Evolutionary conservation across 2,888 invertebrate species (phyloP).

Genomic region (Stenolophus ochropezus): DNA sequence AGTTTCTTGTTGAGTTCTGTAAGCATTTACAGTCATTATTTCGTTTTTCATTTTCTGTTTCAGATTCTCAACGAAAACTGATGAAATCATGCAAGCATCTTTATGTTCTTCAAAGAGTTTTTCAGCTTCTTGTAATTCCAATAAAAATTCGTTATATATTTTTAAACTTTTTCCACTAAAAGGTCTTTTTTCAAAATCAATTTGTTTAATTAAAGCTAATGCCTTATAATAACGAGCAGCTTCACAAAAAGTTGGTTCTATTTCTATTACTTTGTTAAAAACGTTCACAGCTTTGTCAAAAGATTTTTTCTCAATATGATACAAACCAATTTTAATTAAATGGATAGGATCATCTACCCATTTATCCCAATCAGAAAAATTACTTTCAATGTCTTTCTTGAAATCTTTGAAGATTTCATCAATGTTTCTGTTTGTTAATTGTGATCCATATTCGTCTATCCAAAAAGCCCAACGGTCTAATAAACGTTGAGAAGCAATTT

Average conservation of each 20-base stretch:
- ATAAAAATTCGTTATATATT: slow-evolving; percentile 2
- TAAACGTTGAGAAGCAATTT: slow-evolving; percentile 62
- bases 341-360: slow-evolving; percentile 61
- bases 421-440: slow-evolving; percentile 18
- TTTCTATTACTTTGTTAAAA: slow-evolving; percentile 65
- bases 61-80: slow-evolving; percentile 61
- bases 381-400: neutral
- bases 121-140: slow-evolving; percentile 60
- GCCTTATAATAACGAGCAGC: slow-evolving; percentile 67
- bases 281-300: slow-evolving; percentile 63
- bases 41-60: slow-evolving; percentile 61
- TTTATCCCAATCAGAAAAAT: slow-evolving; percentile 12
- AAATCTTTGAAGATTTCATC: slow-evolving; percentile 12
- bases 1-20: slow-evolving; percentile 62
- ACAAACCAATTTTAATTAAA: slow-evolving; percentile 62
- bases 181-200: slow-evolving; percentile 41
- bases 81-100: slow-evolving; percentile 56
- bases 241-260: slow-evolving; percentile 65
- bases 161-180: slow-evolving; percentile 30
- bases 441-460: slow-evolving; percentile 63
- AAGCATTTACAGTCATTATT: slow-evolving; percentile 63
- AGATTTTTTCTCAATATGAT: slow-evolving; percentile 55
- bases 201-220: slow-evolving; percentile 61
- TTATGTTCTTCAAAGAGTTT: slow-evolving; percentile 59
- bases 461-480: slow-evolving; percentile 66